Evolutionary conservation across 2,888 invertebrate species (phyloP).

Genomic region (Neoascia interrupta): DNA sequence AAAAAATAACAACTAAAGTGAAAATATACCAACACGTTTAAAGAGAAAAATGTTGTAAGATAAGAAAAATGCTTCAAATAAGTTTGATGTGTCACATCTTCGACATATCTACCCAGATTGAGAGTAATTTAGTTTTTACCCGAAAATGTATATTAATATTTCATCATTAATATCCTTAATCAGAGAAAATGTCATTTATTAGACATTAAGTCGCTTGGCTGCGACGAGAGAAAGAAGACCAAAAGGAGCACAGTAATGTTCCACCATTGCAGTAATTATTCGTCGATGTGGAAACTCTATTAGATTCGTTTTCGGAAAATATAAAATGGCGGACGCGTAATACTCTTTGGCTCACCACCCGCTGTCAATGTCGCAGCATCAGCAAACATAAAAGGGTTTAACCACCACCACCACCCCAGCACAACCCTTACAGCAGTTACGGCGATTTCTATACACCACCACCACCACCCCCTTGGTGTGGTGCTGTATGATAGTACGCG

Average conservation of each 20-base stretch:
- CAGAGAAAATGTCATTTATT: constrained; percentile 59
- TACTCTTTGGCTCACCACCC: constrained; percentile 46
- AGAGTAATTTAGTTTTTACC: constrained; percentile 25
- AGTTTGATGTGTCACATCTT: no score
- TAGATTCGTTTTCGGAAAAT: constrained; percentile 55
- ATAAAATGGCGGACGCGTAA: constrained; percentile 62
- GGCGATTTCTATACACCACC: constrained; percentile 9
- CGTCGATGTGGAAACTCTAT: constrained; percentile 65
- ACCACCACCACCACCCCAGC: constrained; percentile 36
- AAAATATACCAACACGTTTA: no score
- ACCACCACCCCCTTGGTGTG: constrained; percentile 20
- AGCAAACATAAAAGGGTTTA: constrained; percentile 67
- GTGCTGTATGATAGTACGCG: constrained; percentile 28
- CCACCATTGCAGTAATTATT: constrained; percentile 62
- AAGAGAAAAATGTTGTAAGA: no score
- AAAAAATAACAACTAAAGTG: no score
- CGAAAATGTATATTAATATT: constrained; percentile 32
- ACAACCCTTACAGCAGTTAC: background rate
- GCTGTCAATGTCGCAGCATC: constrained; percentile 64
- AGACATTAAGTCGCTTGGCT: constrained; percentile 36
- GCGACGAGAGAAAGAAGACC: constrained; percentile 2
- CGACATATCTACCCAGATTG: no score
- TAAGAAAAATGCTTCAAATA: no score
- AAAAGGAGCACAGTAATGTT: constrained; percentile 38
- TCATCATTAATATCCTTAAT: constrained; percentile 61